Evolutionary conservation across 1,140 invertebrate genomes (phyloP), one percentile per base, ranked within the genome.

Genomic region (Trypoxylus dichotomus): DNA sequence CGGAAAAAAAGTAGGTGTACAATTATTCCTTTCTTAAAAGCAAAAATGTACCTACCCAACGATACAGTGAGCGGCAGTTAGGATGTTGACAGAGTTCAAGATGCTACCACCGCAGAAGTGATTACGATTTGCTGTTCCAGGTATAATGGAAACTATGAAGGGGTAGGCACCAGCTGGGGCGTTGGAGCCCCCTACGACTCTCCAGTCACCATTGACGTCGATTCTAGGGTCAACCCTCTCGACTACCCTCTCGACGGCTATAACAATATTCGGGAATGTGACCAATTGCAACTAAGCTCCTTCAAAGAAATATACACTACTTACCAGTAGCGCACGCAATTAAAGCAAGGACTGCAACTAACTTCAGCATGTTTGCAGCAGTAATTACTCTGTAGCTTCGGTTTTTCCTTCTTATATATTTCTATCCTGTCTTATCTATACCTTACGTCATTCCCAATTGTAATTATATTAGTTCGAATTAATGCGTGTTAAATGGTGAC

Each of bases 141-240:
- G n/a, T n/a, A n/a, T 83, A 15, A 88, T 82, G 42, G 87, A 88
- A n/a, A 87, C 84, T 77, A 87, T 86, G 77, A 86, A 88, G 71
- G 87, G 87, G 13, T 84, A 84, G 19, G 76, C 81, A 15, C 84
- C 86, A 11, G 81, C 79, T 11, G 82, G 41, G 5, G 87, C 87
- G 29, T 83, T 84, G 2, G 68, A 19, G 21, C 88, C 88, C 5
- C 88, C 88, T 0, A 89, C 83, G 15, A 89, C 82, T 29, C 80
- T 63, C 42, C 76, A 77, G n/a, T 75, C 74, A 13, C 25, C 41
- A 47, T 15, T 11, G 15, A 42, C n/a, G 27, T 75, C 74, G 19
- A 74, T 74, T 41, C 37, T 74, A 54, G 47, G 15, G 15, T 54
- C 27, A 11, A 68, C 19, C 10, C 60, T 68, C 2, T 27, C 27